phyloP scores from a whole-genome alignment of 2,888 invertebrate species.

The Lymantria dispar region DNA sequence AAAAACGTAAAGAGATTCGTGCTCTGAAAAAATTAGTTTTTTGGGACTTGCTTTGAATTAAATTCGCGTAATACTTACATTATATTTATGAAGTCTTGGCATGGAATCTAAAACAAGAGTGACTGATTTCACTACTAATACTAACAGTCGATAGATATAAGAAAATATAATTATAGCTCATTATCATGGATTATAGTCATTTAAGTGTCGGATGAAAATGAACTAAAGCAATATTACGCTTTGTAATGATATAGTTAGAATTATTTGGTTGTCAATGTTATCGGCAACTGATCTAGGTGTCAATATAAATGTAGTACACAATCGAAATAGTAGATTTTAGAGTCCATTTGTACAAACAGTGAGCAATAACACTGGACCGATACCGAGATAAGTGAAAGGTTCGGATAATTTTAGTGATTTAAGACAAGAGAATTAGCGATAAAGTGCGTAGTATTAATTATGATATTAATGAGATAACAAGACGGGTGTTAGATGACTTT shows the following conservation, averaged over 20 bases:
- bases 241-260: slow-evolving; percentile 32
- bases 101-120: background rate
- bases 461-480: no score
- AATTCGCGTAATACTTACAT: background rate
- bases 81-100: background rate
- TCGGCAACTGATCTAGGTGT: slow-evolving; percentile 41
- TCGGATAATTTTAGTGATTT: slow-evolving; percentile 26
- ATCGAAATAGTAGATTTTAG: slow-evolving; percentile 55
- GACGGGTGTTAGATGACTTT: no score
- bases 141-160: background rate
- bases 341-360: slow-evolving; percentile 50
- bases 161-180: background rate
- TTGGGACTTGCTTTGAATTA: background rate
- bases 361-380: slow-evolving; percentile 41
- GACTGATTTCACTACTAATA: background rate
- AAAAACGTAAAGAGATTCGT: no score
- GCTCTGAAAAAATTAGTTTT: no score
- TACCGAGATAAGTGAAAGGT: slow-evolving; percentile 49
- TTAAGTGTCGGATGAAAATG: slow-evolving; percentile 1
- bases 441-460: background rate
- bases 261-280: slow-evolving; percentile 48
- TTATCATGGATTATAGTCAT: background rate
- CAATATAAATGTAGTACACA: slow-evolving; percentile 41
- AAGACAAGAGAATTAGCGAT: slow-evolving; percentile 22
- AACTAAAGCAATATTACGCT: slow-evolving; percentile 14